phyloP scores from a whole-genome alignment of 1,140 invertebrate species.

The Thaumatotibia leucotreta region DNA sequence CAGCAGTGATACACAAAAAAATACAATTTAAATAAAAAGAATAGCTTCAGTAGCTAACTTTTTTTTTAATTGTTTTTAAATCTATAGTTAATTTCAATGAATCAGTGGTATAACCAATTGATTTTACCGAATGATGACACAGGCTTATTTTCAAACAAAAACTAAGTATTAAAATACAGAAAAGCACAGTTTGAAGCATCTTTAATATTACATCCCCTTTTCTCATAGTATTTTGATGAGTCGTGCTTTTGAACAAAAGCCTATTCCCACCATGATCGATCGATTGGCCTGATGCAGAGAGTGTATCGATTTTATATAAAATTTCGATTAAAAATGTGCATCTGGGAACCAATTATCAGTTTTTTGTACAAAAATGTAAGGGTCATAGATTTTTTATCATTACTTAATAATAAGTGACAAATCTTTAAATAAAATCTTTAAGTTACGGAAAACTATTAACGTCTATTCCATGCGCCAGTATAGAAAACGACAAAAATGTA shows the following conservation, averaged over 20 bases:
- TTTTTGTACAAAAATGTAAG: conserved; percentile 29
- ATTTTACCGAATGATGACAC: not conserved
- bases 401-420: too few relatives aligned
- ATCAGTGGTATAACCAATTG: not conserved
- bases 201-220: not conserved
- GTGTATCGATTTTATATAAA: not conserved
- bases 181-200: conserved; percentile 5
- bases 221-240: not conserved
- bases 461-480: too few relatives aligned
- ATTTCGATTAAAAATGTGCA: conserved; percentile 3
- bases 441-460: too few relatives aligned
- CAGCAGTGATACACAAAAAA: too few relatives aligned
- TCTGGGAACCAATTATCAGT: not conserved
- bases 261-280: not conserved
- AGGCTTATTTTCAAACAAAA: not conserved
- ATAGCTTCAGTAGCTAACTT: too few relatives aligned
- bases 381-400: too few relatives aligned
- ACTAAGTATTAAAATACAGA: not conserved
- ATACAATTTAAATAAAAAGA: too few relatives aligned
- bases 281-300: not conserved
- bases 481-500: too few relatives aligned
- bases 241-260: not conserved
- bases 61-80: too few relatives aligned
- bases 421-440: too few relatives aligned
- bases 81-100: not conserved